These are phyloP conservation scores for Hydrozoanthus tunicans DNA, from an alignment of 64 coral and sea anemone genomes.

Conservation along the genomic window DNA sequence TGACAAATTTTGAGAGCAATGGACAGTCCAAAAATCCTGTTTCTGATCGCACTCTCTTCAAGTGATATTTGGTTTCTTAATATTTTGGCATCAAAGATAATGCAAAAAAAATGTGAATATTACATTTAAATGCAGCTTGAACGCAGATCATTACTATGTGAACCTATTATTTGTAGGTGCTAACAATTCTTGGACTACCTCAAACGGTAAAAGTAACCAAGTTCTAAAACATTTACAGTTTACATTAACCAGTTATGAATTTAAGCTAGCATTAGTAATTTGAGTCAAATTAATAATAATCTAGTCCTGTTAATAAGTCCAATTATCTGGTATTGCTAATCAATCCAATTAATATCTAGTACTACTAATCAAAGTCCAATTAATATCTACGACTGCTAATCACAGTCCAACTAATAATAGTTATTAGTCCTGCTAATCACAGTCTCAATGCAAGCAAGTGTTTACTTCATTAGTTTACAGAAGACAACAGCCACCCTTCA, in stretches of 20 bases:
- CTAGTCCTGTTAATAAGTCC: too few relatives aligned
- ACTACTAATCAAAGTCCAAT: too few relatives aligned
- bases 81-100: not conserved
- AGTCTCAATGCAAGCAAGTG: not conserved
- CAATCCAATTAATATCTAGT: too few relatives aligned
- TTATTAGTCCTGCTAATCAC: not conserved
- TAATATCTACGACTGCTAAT: too few relatives aligned
- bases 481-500: constrained; percentile 67
- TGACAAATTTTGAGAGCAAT: constrained; percentile 1
- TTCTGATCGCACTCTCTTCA: not conserved
- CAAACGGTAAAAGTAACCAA: not conserved
- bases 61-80: not conserved
- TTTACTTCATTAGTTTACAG: not conserved
- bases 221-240: not conserved
- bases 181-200: too few relatives aligned
- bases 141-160: too few relatives aligned
- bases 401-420: too few relatives aligned
- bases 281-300: too few relatives aligned
- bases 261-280: too few relatives aligned
- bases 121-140: not conserved
- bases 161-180: too few relatives aligned
- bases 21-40: not conserved
- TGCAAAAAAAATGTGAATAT: not conserved
- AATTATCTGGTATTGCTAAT: too few relatives aligned
- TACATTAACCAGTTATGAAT: not conserved